These are phyloP conservation scores for Siphlonurus alternatus DNA, from an alignment of 2,888 invertebrate species.

Conservation along the genomic window DNA sequence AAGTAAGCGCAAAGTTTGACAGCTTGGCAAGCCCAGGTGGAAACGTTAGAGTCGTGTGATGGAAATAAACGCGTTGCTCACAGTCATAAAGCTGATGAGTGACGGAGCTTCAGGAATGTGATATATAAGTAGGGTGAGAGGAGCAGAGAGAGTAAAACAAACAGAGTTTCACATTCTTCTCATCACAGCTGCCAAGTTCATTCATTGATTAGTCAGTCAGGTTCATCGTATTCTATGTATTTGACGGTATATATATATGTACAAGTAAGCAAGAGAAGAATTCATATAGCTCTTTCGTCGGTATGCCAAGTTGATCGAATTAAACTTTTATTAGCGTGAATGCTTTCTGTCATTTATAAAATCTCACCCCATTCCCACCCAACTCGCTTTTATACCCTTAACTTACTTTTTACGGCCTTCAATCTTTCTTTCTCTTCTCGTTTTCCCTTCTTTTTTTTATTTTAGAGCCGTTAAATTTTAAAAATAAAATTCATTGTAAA, in stretches of 20 bases:
- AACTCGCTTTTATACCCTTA: background rate
- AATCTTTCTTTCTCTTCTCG: background rate
- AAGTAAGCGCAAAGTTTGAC: too few relatives aligned
- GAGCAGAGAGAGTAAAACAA: too few relatives aligned
- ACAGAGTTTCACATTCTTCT: background rate
- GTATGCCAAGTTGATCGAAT: background rate
- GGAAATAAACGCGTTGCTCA: too few relatives aligned
- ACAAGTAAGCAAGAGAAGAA: background rate
- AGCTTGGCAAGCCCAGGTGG: too few relatives aligned
- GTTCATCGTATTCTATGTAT: too few relatives aligned
- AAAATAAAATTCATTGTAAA: too few relatives aligned
- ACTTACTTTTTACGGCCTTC: background rate
- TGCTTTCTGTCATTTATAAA: background rate
- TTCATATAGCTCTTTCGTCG: too few relatives aligned
- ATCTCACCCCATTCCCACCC: background rate
- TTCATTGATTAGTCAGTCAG: conserved; percentile 1
- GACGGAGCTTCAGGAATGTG: too few relatives aligned
- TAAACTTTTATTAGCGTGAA: background rate
- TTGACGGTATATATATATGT: too few relatives aligned
- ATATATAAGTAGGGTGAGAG: too few relatives aligned
- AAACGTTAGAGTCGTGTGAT: too few relatives aligned
- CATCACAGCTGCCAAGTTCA: background rate
- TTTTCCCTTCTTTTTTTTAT: background rate
- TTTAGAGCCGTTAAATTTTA: background rate
- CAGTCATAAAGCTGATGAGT: too few relatives aligned